phyloP scores from a whole-genome alignment of 1,140 invertebrate species.

The Chlorops oryzae region DNA sequence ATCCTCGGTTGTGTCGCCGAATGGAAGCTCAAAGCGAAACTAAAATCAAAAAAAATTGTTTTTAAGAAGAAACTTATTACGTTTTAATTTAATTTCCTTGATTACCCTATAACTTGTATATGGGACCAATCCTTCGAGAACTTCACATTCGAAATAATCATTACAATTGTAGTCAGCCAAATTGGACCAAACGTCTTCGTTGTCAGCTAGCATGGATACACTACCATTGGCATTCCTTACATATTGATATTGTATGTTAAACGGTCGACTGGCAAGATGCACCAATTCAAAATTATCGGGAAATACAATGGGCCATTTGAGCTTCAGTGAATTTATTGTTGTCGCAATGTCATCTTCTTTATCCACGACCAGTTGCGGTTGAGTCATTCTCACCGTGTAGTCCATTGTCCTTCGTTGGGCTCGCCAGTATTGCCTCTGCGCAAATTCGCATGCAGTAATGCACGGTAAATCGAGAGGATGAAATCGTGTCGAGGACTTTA shows the following conservation, averaged over 20 bases:
- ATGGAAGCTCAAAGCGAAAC: constrained; percentile 77
- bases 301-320: constrained; percentile 67
- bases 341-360: not conserved
- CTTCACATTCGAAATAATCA: constrained; percentile 36
- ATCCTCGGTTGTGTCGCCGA: constrained; percentile 60
- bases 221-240: constrained; percentile 44
- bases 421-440: constrained; percentile 37
- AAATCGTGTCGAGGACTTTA: constrained; percentile 71
- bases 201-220: not conserved
- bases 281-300: too few species aligned
- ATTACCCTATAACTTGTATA: constrained; percentile 83
- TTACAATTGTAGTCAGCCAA: constrained; percentile 53
- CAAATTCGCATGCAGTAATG: constrained; percentile 48
- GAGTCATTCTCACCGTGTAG: constrained; percentile 22
- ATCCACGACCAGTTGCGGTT: constrained; percentile 24
- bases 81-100: constrained; percentile 9
- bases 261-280: constrained; percentile 47
- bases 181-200: constrained; percentile 52
- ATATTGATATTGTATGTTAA: constrained; percentile 54
- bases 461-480: constrained; percentile 65
- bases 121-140: constrained; percentile 68
- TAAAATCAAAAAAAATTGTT: constrained; percentile 20
- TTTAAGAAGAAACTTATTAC: constrained; percentile 1
- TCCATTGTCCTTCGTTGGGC: constrained; percentile 29
- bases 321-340: constrained; percentile 65